Evolutionary conservation across 2,888 invertebrate species (phyloP).

Genomic region (Dicyrtomina minuta): DNA sequence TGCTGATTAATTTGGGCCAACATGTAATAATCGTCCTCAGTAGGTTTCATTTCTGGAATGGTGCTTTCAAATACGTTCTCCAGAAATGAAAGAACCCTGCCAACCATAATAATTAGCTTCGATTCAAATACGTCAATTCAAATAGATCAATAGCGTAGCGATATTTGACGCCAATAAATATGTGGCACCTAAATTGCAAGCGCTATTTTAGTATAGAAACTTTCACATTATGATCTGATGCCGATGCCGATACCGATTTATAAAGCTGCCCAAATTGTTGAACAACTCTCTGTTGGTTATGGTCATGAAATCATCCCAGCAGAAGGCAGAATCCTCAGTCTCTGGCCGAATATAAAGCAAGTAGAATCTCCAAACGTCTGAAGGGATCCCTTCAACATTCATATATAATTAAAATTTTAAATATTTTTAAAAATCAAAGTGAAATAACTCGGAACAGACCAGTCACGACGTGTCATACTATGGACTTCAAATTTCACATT

Average conservation of each 20-base stretch:
- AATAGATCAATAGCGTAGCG: neutral
- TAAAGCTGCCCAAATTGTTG: conserved; percentile 97
- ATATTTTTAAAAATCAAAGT: no score
- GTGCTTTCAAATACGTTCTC: conserved; percentile 75
- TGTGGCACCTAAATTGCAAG: no score
- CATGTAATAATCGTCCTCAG: conserved; percentile 69
- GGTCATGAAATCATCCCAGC: conserved; percentile 88
- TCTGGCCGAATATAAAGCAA: conserved; percentile 91
- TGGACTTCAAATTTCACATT: neutral
- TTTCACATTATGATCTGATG: neutral
- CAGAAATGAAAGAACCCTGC: conserved; percentile 81
- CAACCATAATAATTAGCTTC: no score
- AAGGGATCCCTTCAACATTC: conserved; percentile 70
- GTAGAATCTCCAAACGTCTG: conserved; percentile 96
- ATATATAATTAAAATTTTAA: neutral
- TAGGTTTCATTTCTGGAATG: conserved; percentile 67
- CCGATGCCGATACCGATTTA: conserved; percentile 67
- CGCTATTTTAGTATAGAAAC: no score
- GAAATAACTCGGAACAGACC: no score
- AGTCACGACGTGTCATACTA: no score
- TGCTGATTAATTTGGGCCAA: conserved; percentile 79
- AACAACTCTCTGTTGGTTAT: conserved; percentile 94
- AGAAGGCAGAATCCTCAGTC: conserved; percentile 89
- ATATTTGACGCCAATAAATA: conserved; percentile 28
- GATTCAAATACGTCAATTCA: neutral